Evolutionary conservation across 1,140 invertebrate species (phyloP).

Genomic region (Drosophila rufa): DNA sequence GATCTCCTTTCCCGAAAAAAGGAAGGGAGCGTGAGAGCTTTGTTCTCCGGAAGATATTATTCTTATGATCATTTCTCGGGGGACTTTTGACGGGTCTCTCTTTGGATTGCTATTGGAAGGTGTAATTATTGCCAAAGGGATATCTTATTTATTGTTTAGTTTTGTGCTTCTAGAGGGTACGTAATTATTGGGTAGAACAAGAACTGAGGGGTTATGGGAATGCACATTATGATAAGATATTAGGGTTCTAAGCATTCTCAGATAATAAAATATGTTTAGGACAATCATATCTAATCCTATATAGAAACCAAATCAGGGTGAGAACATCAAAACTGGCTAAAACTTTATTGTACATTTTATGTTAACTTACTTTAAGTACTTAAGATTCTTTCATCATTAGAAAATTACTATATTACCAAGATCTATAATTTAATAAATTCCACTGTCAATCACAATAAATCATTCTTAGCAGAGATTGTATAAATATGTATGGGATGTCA

Average conservation of each 20-base stretch:
- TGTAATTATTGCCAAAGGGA: conserved; percentile 20
- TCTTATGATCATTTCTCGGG: conserved; percentile 12
- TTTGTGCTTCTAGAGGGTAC: not conserved
- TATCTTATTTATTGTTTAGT: conserved; percentile 11
- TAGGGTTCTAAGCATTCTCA: not conserved
- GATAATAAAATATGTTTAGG: too few species aligned
- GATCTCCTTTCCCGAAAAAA: not conserved
- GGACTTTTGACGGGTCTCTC: conserved; percentile 2
- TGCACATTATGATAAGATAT: not conserved
- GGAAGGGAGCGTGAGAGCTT: conserved; percentile 44
- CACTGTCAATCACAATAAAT: too few species aligned
- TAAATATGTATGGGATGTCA: too few species aligned
- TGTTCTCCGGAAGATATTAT: not conserved
- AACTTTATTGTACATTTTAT: too few species aligned
- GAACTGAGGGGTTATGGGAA: not conserved
- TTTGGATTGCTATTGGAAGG: not conserved
- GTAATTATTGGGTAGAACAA: not conserved
- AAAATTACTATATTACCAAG: too few species aligned
- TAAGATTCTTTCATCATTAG: too few species aligned
- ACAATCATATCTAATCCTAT: too few species aligned
- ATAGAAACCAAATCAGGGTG: too few species aligned
- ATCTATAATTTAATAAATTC: too few species aligned
- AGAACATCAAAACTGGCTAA: too few species aligned
- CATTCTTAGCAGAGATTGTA: too few species aligned
- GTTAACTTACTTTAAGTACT: too few species aligned